Percentiles rank a stretch among this genome's conserved stretches.
Evolutionary conservation across 2,797 vertebrate species (phyloP).

Genomic region (Acanthurus tractus): DNA sequence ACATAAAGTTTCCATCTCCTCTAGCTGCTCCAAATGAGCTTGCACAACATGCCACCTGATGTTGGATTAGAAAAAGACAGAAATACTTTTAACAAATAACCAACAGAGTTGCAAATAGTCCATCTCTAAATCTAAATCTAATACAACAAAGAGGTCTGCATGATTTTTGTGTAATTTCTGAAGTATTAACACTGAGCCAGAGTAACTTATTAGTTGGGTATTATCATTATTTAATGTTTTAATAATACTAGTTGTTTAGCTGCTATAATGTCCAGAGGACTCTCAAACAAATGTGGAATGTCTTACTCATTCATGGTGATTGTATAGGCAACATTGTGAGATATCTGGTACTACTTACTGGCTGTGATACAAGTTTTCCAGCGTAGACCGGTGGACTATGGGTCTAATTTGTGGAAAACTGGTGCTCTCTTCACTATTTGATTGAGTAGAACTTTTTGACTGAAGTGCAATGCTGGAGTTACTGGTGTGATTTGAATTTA

Average conservation of each 20-base stretch:
- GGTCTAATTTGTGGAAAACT: slow-evolving; percentile 31
- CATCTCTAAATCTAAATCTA: not conserved
- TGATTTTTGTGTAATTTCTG: slow-evolving; percentile 5
- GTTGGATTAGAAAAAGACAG: slow-evolving; percentile 2
- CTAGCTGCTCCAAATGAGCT: slow-evolving; percentile 87
- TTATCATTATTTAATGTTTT: slow-evolving; percentile 1
- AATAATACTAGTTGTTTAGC: not conserved
- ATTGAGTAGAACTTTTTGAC: slow-evolving; percentile 4
- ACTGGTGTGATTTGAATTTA: slow-evolving; percentile 11
- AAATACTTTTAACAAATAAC: not conserved
- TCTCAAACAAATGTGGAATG: not conserved
- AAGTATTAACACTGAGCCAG: not conserved
- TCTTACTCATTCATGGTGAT: not conserved
- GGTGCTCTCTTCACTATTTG: slow-evolving; percentile 8
- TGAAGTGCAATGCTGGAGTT: slow-evolving; percentile 16
- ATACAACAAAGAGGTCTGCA: not conserved
- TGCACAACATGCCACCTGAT: slow-evolving; percentile 85
- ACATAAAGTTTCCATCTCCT: slow-evolving; percentile 88
- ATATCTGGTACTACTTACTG: slow-evolving; percentile 66
- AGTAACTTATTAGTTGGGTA: not conserved
- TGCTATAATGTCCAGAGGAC: not conserved
- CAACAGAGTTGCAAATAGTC: not conserved
- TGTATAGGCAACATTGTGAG: not conserved
- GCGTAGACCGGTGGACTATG: slow-evolving; percentile 18
- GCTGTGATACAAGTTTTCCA: slow-evolving; percentile 36